These are phyloP conservation scores for Pseudochaenichthys georgianus DNA, from an alignment of 2,797 vertebrate species.

Conservation along the genomic window DNA sequence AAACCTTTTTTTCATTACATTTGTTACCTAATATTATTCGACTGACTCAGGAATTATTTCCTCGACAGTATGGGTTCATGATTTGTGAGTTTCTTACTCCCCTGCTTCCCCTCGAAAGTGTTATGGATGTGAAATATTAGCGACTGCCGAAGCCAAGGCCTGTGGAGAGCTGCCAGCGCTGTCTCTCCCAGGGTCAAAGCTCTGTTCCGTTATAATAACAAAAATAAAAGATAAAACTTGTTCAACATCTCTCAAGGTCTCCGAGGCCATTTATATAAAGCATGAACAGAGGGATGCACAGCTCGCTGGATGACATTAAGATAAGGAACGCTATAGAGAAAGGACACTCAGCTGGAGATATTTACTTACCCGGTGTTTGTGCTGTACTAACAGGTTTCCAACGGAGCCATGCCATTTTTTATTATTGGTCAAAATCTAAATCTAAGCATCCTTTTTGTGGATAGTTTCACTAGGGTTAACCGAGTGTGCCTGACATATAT, in stretches of 20 bases:
- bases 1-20: constrained; percentile 30
- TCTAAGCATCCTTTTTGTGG: constrained; percentile 1
- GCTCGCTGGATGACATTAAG: neutral
- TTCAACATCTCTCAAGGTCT: constrained; percentile 56
- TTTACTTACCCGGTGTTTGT: neutral
- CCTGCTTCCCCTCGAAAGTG: constrained; percentile 48
- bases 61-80: constrained; percentile 37
- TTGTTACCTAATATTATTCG: constrained; percentile 39
- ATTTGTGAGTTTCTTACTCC: constrained; percentile 58
- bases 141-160: constrained; percentile 58
- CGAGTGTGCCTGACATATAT: neutral
- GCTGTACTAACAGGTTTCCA: constrained; percentile 6
- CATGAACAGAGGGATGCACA: constrained; percentile 20
- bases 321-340: constrained; percentile 16
- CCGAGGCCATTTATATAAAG: constrained; percentile 43
- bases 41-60: constrained; percentile 43
- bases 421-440: neutral
- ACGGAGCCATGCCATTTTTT: neutral
- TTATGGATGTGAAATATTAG: constrained; percentile 67
- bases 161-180: constrained; percentile 49
- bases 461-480: neutral
- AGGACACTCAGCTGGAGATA: constrained; percentile 2
- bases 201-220: constrained; percentile 61
- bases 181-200: constrained; percentile 63
- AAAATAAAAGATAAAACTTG: constrained; percentile 69